Evolutionary conservation across 2,888 invertebrate species (phyloP).

Genomic region (Macrostomum cliftonense): DNA sequence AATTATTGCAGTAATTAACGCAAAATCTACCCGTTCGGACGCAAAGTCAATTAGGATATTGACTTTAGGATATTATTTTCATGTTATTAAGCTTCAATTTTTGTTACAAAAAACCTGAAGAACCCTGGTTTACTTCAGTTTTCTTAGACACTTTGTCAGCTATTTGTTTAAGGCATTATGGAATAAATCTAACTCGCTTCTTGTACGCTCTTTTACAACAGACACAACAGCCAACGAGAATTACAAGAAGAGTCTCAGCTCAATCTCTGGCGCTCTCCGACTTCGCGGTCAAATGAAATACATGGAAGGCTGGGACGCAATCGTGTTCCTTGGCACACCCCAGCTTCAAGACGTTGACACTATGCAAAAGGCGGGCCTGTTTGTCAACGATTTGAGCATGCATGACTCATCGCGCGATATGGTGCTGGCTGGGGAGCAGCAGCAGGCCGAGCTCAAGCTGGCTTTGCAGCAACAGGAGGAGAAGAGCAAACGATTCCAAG

Average conservation of each 20-base stretch:
- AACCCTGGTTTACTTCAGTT: too few relatives aligned
- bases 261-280: conserved; percentile 40
- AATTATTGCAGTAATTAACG: too few relatives aligned
- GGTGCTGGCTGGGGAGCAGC: conserved; percentile 86
- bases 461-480: conserved; percentile 74
- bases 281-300: conserved; percentile 93
- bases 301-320: conserved; percentile 92
- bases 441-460: conserved; percentile 80
- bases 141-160: too few relatives aligned
- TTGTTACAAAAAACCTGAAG: too few relatives aligned
- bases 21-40: too few relatives aligned
- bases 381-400: conserved; percentile 94
- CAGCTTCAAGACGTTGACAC: conserved; percentile 82
- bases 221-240: too few relatives aligned
- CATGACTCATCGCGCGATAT: conserved; percentile 92
- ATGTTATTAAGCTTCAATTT: too few relatives aligned
- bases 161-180: too few relatives aligned
- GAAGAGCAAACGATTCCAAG: conserved; percentile 82
- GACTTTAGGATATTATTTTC: too few relatives aligned
- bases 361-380: conserved; percentile 72
- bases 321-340: conserved; percentile 86
- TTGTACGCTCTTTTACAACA: too few relatives aligned
- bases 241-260: background rate
- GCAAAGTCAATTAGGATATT: too few relatives aligned
- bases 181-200: too few relatives aligned